Evolutionary conservation across 2,797 vertebrate genomes (phyloP), one percentile per base, ranked within the genome.

Genomic region (Alauda arvensis): DNA sequence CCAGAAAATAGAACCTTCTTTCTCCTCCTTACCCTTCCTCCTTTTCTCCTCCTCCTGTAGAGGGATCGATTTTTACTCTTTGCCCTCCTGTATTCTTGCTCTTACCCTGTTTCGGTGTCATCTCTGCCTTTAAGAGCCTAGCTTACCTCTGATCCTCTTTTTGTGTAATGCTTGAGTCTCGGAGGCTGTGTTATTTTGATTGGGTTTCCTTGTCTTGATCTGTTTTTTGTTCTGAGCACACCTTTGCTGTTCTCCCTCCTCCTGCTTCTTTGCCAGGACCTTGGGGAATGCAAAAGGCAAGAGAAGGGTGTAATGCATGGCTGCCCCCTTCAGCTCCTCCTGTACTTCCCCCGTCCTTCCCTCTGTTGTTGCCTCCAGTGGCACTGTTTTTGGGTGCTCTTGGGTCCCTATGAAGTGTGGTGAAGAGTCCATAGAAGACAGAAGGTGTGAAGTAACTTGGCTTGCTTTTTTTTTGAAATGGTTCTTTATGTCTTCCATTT

Each of bases 41-140:
- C 86, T 94, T 71, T 94, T 80, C 89, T 96, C 80, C 93, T 96
- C 74, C 90, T 94, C 77, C 90, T 95, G 94, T 95, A 84, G 79
- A 94, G 72, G 85, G 91, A 87, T 62, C 2, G 34, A 92, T 81
- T 92, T 89, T 62, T 82, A 86, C 70, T 94, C 91, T 96, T 91
- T 96, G 93, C 91, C 88, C 93, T 95, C 92, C 95, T 96, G 82
- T 96, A 93, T 96, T 97, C 96, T 96, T 67, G n/a, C 92, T 97
- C 95, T 96, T 96, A 95, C 94, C 93, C 95, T 96, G 95, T 97
- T 97, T 95, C 18, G 24, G 96, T 96, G 85, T 95, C 96, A 97
- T 97, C 96, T 96, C 93, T 95, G 96, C 95, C 89, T 96, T 95
- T 94, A 91, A 91, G 94, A 95, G 76, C 78, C 79, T 82, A 95